Conservation (phyloP, 2,113 vertebrate genomes). For the Hucho hucho region DNA sequence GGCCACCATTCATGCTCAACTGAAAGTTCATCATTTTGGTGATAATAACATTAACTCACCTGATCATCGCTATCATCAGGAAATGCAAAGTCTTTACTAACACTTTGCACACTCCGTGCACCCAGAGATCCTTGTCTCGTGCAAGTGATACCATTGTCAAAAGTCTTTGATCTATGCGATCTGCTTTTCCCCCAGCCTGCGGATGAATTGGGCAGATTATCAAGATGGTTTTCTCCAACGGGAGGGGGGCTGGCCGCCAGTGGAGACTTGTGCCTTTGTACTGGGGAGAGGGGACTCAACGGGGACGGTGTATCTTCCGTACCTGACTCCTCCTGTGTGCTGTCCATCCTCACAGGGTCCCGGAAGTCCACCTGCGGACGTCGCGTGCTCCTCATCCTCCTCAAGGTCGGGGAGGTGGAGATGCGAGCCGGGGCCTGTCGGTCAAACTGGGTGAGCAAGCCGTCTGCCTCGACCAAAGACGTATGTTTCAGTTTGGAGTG, state of each 20-base stretch:
- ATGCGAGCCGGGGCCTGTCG: slow-evolving; percentile 81
- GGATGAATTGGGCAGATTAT: slow-evolving; percentile 29
- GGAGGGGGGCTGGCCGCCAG: slow-evolving; percentile 53
- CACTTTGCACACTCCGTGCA: slow-evolving; percentile 31
- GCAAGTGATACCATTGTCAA: slow-evolving; percentile 54
- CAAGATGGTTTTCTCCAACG: slow-evolving; percentile 39
- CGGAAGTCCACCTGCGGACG: slow-evolving; percentile 43
- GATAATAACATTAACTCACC: slow-evolving; percentile 57
- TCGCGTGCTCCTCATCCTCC: slow-evolving; percentile 77
- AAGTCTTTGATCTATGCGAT: slow-evolving; percentile 65
- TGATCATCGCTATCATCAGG: slow-evolving; percentile 48
- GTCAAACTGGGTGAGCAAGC: slow-evolving; percentile 75
- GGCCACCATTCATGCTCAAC: neutral
- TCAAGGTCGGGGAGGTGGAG: slow-evolving; percentile 85
- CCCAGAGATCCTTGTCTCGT: slow-evolving; percentile 38
- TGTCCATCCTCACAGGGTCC: slow-evolving; percentile 42
- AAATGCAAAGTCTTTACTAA: slow-evolving; percentile 41
- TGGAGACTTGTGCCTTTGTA: slow-evolving; percentile 57
- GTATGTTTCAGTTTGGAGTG: slow-evolving; percentile 61
- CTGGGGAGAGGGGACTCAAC: slow-evolving; percentile 44
- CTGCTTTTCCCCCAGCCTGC: slow-evolving; percentile 44
- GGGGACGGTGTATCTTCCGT: slow-evolving; percentile 1
- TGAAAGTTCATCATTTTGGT: neutral
- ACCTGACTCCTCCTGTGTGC: slow-evolving; percentile 57
- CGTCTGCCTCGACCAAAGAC: slow-evolving; percentile 46